Percentiles rank a stretch among this genome's conserved stretches.
Evolutionary conservation across 2,888 invertebrate genomes (phyloP).

Genomic region (Acanthosepion lycidas): DNA sequence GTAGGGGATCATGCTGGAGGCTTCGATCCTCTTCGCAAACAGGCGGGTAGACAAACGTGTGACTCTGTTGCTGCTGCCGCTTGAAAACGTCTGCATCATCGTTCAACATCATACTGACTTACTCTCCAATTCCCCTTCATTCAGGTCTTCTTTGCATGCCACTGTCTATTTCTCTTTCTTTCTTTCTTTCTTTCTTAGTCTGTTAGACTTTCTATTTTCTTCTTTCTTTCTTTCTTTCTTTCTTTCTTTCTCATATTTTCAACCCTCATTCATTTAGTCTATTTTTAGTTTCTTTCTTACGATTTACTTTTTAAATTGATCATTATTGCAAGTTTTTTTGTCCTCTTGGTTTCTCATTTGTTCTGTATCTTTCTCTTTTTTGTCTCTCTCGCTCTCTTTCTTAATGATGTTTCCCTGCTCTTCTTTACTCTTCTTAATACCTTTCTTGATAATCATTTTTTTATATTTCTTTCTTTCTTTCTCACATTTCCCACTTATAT

Average conservation of each 20-base stretch:
- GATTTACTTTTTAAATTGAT: no score
- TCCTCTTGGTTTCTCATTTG: no score
- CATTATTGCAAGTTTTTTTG: no score
- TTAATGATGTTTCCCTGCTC: no score
- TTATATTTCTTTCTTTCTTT: neutral
- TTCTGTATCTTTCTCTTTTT: no score
- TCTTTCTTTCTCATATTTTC: neutral
- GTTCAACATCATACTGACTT: neutral
- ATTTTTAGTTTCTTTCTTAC: no score
- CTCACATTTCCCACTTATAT: no score
- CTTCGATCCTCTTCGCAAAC: neutral
- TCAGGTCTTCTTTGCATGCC: neutral
- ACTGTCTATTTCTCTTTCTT: neutral
- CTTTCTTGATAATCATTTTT: no score
- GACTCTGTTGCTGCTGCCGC: neutral
- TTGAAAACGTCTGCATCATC: no score
- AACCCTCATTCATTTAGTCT: no score
- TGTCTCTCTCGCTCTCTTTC: no score
- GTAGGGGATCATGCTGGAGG: neutral
- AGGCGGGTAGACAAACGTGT: neutral
- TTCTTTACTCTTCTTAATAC: no score
- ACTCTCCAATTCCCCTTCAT: neutral
- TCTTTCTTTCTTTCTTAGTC: neutral
- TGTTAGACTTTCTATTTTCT: neutral
- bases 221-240: neutral